Percentiles rank a stretch among this genome's conserved stretches.
These are phyloP conservation scores for Sebastes trivittatus DNA, from an alignment of 2,797 vertebrate genomes.

Conservation along the genomic window DNA sequence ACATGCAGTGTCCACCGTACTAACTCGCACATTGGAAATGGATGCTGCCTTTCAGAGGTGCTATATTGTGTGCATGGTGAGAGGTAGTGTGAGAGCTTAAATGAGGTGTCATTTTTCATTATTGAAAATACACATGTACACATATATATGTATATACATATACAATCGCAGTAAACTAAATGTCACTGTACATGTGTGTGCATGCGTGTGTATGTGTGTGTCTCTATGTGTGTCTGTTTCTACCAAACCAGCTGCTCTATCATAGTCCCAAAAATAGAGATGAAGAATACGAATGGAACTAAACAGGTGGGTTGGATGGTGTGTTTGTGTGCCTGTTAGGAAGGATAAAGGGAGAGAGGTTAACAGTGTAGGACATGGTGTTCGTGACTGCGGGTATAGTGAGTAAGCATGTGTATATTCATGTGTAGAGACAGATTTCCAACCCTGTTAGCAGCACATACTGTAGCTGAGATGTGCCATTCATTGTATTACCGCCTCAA, in stretches of 20 bases:
- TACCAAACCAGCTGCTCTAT: constrained; percentile 66
- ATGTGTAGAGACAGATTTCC: constrained; percentile 33
- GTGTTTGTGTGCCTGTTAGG: constrained; percentile 18
- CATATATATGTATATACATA: background rate
- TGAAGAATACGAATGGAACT: constrained; percentile 69
- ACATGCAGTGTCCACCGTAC: constrained; percentile 23
- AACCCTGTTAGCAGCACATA: background rate
- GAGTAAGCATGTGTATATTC: constrained; percentile 47
- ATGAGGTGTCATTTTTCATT: constrained; percentile 31
- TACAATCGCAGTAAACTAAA: constrained; percentile 8
- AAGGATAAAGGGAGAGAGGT: constrained; percentile 45
- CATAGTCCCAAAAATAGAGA: constrained; percentile 72
- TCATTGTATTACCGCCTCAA: constrained; percentile 1
- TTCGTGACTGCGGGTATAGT: constrained; percentile 51
- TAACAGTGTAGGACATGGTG: constrained; percentile 54
- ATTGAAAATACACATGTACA: background rate
- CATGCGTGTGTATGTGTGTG: background rate
- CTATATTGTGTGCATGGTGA: constrained; percentile 5
- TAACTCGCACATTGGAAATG: constrained; percentile 34
- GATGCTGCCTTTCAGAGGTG: constrained; percentile 22
- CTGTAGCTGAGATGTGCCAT: constrained; percentile 3
- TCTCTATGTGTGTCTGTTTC: background rate
- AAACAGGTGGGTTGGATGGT: constrained; percentile 44
- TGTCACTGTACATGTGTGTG: constrained; percentile 21
- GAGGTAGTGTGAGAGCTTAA: constrained; percentile 18